Percentiles rank a stretch among this genome's conserved stretches.
These are phyloP conservation scores for Micoletzkya japonica DNA, from an alignment of 2,888 invertebrate species.

Conservation along the genomic window DNA sequence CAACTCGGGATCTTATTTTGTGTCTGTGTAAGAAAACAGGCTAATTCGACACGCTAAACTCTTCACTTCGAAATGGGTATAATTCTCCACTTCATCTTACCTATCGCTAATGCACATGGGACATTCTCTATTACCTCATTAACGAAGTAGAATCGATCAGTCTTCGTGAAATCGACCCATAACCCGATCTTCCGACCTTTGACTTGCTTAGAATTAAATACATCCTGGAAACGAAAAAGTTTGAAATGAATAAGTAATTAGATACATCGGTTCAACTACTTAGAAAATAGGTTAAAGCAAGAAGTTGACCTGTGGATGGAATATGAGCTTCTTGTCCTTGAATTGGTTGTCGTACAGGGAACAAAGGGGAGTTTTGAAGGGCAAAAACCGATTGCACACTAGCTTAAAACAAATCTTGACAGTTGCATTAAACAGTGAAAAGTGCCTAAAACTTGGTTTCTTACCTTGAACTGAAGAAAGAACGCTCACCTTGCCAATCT, in stretches of 20 bases:
- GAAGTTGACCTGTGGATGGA: conserved; percentile 71
- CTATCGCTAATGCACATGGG: no score
- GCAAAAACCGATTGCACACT: conserved; percentile 79
- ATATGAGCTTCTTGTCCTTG: conserved; percentile 78
- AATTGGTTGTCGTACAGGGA: conserved; percentile 79
- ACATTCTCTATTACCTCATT: conserved; percentile 9
- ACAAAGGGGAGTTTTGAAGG: conserved; percentile 90
- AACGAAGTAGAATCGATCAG: conserved; percentile 84
- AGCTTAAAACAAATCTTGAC: no score
- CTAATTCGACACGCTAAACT: not conserved
- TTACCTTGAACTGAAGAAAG: not conserved
- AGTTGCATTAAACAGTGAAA: not conserved
- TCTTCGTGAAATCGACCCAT: conserved; percentile 96
- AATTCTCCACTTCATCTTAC: no score
- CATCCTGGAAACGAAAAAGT: not conserved
- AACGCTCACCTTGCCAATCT: conserved; percentile 66
- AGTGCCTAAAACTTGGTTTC: not conserved
- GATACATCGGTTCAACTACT: not conserved
- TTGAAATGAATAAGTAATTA: not conserved
- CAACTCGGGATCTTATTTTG: no score
- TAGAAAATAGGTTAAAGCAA: not conserved
- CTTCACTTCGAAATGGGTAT: not conserved
- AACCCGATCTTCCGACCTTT: conserved; percentile 78
- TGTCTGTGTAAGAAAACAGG: not conserved
- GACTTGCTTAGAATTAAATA: conserved; percentile 3